Evolutionary conservation across 2,888 invertebrate species (phyloP).

Genomic region (Drosophila anomalata): DNA sequence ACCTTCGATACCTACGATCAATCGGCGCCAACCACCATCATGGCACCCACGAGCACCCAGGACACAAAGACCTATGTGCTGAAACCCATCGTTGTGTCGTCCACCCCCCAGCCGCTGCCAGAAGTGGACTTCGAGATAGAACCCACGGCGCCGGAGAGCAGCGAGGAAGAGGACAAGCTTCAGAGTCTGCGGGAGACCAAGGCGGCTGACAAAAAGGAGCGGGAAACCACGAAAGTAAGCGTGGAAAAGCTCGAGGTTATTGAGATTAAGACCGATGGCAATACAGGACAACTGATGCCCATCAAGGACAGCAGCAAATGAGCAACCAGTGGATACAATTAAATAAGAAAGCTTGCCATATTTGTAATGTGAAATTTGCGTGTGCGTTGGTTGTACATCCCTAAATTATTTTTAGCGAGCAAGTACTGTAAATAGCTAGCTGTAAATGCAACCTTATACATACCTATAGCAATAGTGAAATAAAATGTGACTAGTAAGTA

Average conservation of each 20-base stretch:
- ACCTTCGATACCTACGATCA: slow-evolving; percentile 70
- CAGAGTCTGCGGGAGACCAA: slow-evolving; percentile 61
- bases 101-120: slow-evolving; percentile 62
- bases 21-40: slow-evolving; percentile 52
- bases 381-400: slow-evolving; percentile 42
- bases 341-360: slow-evolving; percentile 63
- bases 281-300: slow-evolving; percentile 82
- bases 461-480: slow-evolving; percentile 53
- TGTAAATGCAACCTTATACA: slow-evolving; percentile 56
- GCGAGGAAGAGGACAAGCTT: slow-evolving; percentile 54
- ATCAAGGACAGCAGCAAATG: slow-evolving; percentile 48
- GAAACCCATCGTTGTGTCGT: slow-evolving; percentile 81
- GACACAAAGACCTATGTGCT: slow-evolving; percentile 67
- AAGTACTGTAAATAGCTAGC: slow-evolving; percentile 70
- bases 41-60: slow-evolving; percentile 53
- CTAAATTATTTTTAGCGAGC: slow-evolving; percentile 71
- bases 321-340: slow-evolving; percentile 11
- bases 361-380: slow-evolving; percentile 65
- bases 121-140: slow-evolving; percentile 28
- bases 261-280: slow-evolving; percentile 84
- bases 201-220: slow-evolving; percentile 34
- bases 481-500: slow-evolving; percentile 66
- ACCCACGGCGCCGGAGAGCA: slow-evolving; percentile 39
- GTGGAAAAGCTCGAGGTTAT: slow-evolving; percentile 84
- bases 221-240: slow-evolving; percentile 72